phyloP scores from a whole-genome alignment of 2,888 invertebrate genomes.

The Caenorhabditis doughertyi region DNA sequence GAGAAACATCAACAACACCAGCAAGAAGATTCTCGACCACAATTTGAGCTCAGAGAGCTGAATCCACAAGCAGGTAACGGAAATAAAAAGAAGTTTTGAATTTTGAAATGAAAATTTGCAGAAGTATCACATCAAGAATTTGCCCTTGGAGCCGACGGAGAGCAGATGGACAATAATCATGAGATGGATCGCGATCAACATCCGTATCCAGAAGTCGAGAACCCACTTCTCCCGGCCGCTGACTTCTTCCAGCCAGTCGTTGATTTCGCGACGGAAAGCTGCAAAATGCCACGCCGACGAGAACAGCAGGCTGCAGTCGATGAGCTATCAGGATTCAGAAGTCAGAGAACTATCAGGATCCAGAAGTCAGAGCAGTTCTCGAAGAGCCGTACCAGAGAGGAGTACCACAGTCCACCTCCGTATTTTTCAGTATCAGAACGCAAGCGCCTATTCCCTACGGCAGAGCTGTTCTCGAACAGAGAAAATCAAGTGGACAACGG shows the following conservation, averaged over 20 bases:
- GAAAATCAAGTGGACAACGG: constrained; percentile 22
- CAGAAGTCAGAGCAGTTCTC: too few relatives aligned
- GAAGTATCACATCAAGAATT: too few relatives aligned
- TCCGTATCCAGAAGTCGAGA: neutral
- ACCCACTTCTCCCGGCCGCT: neutral
- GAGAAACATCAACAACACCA: neutral
- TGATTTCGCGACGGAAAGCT: neutral
- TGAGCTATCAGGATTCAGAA: too few relatives aligned
- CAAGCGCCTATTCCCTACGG: constrained; percentile 1
- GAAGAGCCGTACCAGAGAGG: neutral
- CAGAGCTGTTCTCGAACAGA: constrained; percentile 31
- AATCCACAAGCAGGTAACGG: too few relatives aligned
- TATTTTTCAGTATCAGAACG: neutral
- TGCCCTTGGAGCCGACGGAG: too few relatives aligned
- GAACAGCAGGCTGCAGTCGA: too few relatives aligned
- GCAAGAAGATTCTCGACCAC: neutral
- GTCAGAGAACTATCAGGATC: too few relatives aligned
- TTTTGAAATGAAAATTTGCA: too few relatives aligned
- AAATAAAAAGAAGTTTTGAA: too few relatives aligned
- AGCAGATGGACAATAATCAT: too few relatives aligned
- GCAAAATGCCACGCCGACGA: too few relatives aligned
- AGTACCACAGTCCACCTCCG: neutral
- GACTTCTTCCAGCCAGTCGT: constrained; percentile 12
- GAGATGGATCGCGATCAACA: neutral
- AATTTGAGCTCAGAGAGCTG: neutral